These are phyloP conservation scores for Cosmia trapezina DNA, from an alignment of 2,888 invertebrate genomes.

Conservation along the genomic window DNA sequence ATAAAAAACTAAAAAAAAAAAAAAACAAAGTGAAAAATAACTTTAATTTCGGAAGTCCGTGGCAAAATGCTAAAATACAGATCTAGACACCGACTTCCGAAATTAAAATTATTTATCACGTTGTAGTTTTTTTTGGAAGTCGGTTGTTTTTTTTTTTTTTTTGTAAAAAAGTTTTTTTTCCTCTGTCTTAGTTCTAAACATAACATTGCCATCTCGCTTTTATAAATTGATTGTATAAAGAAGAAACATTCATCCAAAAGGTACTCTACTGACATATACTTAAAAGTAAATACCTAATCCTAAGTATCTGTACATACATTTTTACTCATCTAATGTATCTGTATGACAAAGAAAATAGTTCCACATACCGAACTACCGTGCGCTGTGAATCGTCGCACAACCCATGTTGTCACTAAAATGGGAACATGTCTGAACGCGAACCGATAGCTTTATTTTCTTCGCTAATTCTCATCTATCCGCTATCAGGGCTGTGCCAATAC, in stretches of 20 bases:
- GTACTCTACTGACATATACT: conserved; percentile 45
- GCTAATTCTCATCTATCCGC: neutral
- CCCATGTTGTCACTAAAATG: conserved; percentile 2
- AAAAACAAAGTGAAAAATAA: no score
- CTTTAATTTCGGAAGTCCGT: no score
- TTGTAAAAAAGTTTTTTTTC: no score
- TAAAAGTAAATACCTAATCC: conserved; percentile 46
- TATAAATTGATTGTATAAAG: conserved; percentile 21
- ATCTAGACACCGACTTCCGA: no score
- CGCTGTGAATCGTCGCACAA: conserved; percentile 15
- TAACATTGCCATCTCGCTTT: conserved; percentile 3
- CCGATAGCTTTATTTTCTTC: neutral
- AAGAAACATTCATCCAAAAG: conserved; percentile 30
- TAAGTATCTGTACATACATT: conserved; percentile 42
- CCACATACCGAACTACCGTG: conserved; percentile 41
- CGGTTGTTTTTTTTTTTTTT: no score
- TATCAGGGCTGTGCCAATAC: no score
- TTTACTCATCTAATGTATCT: conserved; percentile 24
- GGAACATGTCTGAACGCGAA: conserved; percentile 1
- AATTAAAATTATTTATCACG: no score
- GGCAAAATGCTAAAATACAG: no score
- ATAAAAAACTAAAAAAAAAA: no score
- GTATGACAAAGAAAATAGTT: conserved; percentile 29
- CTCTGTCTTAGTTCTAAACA: neutral
- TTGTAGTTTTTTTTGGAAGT: no score